phyloP scores from a whole-genome alignment of 2,113 vertebrate genomes.

The Lampris incognitus region DNA sequence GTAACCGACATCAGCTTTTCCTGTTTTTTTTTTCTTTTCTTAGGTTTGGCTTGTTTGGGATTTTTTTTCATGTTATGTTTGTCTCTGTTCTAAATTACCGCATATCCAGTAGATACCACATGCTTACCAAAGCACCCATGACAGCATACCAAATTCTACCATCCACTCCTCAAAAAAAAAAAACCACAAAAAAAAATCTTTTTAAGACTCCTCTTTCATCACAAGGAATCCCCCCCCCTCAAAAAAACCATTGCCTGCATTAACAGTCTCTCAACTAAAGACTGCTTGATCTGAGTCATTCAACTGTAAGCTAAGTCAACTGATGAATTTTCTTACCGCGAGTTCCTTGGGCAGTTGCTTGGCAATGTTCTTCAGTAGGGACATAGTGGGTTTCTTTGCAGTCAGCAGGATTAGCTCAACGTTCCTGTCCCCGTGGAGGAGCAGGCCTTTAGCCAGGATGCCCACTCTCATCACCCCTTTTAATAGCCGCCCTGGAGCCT shows the following conservation, averaged over 20 bases:
- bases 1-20: background rate
- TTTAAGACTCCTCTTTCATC: background rate
- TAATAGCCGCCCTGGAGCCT: constrained; percentile 72
- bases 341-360: constrained; percentile 84
- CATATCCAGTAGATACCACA: background rate
- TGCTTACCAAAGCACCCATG: background rate
- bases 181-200: no score
- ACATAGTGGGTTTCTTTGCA: constrained; percentile 83
- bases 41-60: no score
- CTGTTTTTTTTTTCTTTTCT: background rate
- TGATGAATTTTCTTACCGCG: constrained; percentile 71
- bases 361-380: constrained; percentile 76
- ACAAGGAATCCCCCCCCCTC: background rate
- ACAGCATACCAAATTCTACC: no score
- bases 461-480: constrained; percentile 88
- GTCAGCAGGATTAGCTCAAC: constrained; percentile 86
- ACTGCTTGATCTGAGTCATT: background rate
- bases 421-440: constrained; percentile 84
- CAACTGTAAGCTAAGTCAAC: background rate
- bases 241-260: background rate
- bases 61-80: no score
- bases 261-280: background rate
- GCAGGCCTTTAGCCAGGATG: constrained; percentile 87
- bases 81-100: background rate
- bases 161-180: no score